phyloP scores from a whole-genome alignment of 2,113 vertebrate genomes.

The Cygnus atratus region DNA sequence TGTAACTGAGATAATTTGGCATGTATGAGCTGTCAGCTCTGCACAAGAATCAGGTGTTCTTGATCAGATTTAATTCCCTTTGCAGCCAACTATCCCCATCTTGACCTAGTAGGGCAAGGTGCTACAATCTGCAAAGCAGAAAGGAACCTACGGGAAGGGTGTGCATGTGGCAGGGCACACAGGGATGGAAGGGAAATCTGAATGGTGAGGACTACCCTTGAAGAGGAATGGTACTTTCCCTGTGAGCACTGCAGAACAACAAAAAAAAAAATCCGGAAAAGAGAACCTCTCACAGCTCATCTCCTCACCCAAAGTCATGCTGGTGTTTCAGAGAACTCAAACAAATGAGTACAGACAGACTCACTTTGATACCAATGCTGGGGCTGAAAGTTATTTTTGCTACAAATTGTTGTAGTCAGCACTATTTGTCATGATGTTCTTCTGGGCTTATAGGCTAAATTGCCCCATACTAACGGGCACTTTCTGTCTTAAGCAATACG shows the following conservation, averaged over 20 bases:
- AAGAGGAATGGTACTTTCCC: neutral
- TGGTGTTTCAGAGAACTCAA: neutral
- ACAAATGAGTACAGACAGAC: neutral
- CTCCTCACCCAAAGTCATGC: neutral
- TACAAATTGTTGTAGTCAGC: neutral
- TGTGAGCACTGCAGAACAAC: neutral
- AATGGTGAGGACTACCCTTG: accelerated
- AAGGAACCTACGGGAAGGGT: neutral
- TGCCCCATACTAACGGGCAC: neutral
- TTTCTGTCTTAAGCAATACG: slow-evolving; percentile 8
- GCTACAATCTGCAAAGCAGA: neutral
- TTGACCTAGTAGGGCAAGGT: neutral
- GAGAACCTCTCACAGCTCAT: neutral
- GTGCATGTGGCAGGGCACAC: neutral
- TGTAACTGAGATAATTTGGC: neutral
- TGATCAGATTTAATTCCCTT: neutral
- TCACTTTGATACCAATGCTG: neutral
- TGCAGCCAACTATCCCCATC: neutral
- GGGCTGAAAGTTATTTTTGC: slow-evolving; percentile 15
- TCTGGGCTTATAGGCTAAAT: neutral
- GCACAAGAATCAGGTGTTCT: neutral
- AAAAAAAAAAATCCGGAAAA: neutral
- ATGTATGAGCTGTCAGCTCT: accelerated
- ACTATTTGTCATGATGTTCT: slow-evolving; percentile 20
- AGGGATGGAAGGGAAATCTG: neutral